Evolutionary conservation across 2,797 vertebrate genomes (phyloP).

Genomic region (Clamator glandarius): DNA sequence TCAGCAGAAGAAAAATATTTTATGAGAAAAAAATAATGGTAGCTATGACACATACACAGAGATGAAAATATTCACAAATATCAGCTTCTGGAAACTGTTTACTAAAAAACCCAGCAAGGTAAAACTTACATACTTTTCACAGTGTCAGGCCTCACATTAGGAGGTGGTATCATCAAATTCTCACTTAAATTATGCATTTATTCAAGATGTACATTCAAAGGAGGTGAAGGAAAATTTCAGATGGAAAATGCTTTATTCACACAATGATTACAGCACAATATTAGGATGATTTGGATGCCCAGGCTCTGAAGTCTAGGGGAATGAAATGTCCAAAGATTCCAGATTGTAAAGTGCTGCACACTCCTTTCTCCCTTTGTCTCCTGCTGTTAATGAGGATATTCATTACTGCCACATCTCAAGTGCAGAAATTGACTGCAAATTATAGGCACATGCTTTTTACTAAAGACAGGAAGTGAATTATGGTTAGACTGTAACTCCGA

Average conservation of each 20-base stretch:
- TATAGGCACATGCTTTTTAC: conserved; percentile 29
- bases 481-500: conserved; percentile 17
- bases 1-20: background rate
- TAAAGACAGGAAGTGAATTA: conserved; percentile 41
- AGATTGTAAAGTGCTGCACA: background rate
- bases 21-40: background rate
- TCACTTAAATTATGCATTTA: background rate
- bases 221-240: background rate
- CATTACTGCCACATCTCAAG: conserved; percentile 20
- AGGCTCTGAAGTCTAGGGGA: background rate
- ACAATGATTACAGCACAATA: background rate
- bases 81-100: background rate
- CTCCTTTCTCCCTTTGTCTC: conserved; percentile 9
- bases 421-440: conserved; percentile 31
- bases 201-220: background rate
- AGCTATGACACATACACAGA: background rate
- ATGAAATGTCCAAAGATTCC: background rate
- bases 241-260: background rate
- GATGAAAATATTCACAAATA: background rate
- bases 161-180: background rate
- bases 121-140: background rate
- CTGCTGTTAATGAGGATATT: conserved; percentile 33
- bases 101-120: background rate
- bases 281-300: background rate
- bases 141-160: background rate